phyloP scores from a whole-genome alignment of 2,888 invertebrate genomes.

The Tetropium fuscum region DNA sequence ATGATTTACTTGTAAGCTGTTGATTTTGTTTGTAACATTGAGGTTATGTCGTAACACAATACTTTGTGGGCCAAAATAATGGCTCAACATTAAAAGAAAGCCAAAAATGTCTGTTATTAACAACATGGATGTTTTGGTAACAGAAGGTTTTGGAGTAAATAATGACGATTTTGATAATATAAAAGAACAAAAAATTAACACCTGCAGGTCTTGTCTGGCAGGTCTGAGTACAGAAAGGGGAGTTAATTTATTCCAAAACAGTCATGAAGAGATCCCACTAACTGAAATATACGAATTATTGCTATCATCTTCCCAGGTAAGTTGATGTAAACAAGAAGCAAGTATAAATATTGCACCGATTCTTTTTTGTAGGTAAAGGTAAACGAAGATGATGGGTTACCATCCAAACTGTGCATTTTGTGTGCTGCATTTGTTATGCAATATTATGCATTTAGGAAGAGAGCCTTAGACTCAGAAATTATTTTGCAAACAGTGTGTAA shows the following conservation, averaged over 20 bases:
- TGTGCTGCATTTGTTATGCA: constrained; percentile 34
- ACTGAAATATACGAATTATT: constrained; percentile 28
- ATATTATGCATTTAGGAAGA: constrained; percentile 33
- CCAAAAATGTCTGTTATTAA: no score
- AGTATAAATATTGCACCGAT: no score
- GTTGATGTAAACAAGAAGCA: no score
- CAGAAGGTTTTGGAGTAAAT: no score
- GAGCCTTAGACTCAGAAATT: constrained; percentile 30
- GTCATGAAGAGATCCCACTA: constrained; percentile 24
- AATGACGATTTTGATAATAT: no score
- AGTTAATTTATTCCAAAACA: constrained; percentile 28
- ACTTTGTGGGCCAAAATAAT: no score
- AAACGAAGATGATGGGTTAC: constrained; percentile 33
- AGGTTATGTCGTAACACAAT: no score
- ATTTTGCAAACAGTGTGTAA: constrained; percentile 21
- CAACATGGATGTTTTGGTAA: no score
- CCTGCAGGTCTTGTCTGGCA: constrained; percentile 32
- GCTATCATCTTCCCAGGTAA: constrained; percentile 30
- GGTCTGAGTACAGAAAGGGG: constrained; percentile 25
- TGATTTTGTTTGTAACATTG: no score
- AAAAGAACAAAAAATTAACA: no score
- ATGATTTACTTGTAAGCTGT: no score
- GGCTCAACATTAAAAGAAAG: no score
- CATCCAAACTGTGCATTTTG: constrained; percentile 28
- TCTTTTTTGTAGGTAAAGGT: constrained; percentile 31